Evolutionary conservation across 2,888 invertebrate species (phyloP).

Genomic region (Thymelicus lineola): DNA sequence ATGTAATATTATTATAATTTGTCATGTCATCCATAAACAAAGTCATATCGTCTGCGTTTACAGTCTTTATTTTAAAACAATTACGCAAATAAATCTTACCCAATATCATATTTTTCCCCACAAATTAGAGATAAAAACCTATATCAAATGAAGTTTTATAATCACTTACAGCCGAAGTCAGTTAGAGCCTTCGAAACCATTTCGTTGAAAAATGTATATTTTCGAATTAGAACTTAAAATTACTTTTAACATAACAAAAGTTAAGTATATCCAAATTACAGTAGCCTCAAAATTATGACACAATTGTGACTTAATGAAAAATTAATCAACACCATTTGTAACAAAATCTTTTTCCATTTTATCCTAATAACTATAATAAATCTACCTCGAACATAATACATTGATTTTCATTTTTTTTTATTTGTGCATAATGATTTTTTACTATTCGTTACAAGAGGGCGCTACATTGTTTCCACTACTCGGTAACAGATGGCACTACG

Average conservation of each 20-base stretch:
- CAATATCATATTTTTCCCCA: neutral
- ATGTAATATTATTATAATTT: no score
- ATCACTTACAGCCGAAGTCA: neutral
- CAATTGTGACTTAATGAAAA: constrained; percentile 22
- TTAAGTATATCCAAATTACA: constrained; percentile 29
- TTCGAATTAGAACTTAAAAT: constrained; percentile 3
- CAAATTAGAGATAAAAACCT: neutral
- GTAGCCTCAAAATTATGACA: constrained; percentile 50
- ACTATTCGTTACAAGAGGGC: neutral
- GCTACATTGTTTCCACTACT: constrained; percentile 1
- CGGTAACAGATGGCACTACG: constrained; percentile 2
- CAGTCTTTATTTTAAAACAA: no score
- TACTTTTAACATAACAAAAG: constrained; percentile 35
- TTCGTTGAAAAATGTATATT: constrained; percentile 1
- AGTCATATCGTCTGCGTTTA: no score
- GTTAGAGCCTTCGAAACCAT: constrained; percentile 3
- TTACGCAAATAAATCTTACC: no score
- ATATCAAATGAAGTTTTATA: no score
- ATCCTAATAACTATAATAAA: constrained; percentile 1
- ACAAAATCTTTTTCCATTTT: neutral
- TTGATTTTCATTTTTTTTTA: neutral
- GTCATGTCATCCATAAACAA: no score
- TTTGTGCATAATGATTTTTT: neutral
- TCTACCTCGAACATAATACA: neutral
- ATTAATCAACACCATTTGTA: neutral